These are phyloP conservation scores for Cervus canadensis DNA, from an alignment of 2,113 vertebrate genomes.

Conservation along the genomic window DNA sequence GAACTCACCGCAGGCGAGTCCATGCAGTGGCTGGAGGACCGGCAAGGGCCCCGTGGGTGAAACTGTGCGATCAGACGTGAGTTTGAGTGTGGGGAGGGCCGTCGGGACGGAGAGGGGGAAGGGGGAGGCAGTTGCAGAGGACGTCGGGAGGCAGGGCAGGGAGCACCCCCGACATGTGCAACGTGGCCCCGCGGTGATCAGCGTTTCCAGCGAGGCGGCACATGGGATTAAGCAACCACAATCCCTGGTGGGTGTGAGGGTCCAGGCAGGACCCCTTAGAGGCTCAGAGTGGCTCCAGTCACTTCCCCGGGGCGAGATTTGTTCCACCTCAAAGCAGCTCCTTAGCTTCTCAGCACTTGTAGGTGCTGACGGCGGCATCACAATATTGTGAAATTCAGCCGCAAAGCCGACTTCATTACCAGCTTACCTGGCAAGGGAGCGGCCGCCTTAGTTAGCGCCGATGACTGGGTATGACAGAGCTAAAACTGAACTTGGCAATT, in stretches of 20 bases:
- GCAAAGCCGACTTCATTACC: conserved; percentile 80
- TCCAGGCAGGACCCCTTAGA: not conserved
- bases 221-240: not conserved
- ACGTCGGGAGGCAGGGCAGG: not conserved
- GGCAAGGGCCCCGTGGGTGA: not conserved
- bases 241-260: not conserved
- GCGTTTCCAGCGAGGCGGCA: fast-evolving
- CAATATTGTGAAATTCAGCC: conserved; percentile 84
- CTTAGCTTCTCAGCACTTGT: conserved; percentile 73
- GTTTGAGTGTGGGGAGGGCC: not conserved
- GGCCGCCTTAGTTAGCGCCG: conserved; percentile 74
- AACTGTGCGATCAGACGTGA: fast-evolving
- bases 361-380: conserved; percentile 82
- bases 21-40: fast-evolving
- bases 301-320: conserved; percentile 67
- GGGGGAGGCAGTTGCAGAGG: not conserved
- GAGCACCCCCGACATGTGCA: fast-evolving
- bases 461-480: conserved; percentile 82
- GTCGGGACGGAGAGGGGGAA: fast-evolving
- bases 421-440: conserved; percentile 82
- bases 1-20: not conserved
- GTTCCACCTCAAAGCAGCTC: conserved; percentile 71
- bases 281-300: conserved; percentile 49
- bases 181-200: fast-evolving
- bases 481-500: conserved; percentile 87